Percentiles rank a stretch among this genome's conserved stretches.
These are phyloP conservation scores for Machimus rusticus DNA, from an alignment of 2,888 invertebrate genomes.

Conservation along the genomic window DNA sequence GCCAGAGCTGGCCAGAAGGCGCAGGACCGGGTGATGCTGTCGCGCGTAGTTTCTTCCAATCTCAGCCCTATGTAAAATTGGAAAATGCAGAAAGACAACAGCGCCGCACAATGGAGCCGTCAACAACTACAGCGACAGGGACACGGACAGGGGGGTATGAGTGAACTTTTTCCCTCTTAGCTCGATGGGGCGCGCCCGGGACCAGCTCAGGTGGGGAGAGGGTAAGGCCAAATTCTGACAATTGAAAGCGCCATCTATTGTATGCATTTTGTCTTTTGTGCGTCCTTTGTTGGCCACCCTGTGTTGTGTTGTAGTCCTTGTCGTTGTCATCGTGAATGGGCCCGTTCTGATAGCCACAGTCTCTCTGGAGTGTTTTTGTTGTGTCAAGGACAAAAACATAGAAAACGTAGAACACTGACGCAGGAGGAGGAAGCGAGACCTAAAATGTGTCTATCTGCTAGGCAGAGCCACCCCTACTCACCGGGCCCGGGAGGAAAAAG, in stretches of 20 bases:
- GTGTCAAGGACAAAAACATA: conserved; percentile 30
- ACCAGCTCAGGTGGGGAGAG: too few relatives aligned
- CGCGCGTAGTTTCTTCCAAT: conserved; percentile 30
- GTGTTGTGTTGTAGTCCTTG: conserved; percentile 35
- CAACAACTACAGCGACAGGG: conserved; percentile 16
- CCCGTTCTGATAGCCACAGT: conserved; percentile 25
- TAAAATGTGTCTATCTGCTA: background rate
- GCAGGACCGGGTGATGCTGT: background rate
- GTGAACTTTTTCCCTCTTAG: conserved; percentile 9
- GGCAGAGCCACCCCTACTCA: background rate
- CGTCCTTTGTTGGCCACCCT: conserved; percentile 9
- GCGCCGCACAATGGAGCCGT: background rate
- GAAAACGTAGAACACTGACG: background rate
- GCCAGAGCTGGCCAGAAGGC: background rate
- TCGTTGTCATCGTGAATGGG: conserved; percentile 33
- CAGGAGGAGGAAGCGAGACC: conserved; percentile 16
- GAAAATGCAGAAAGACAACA: conserved; percentile 31
- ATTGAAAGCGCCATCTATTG: conserved; percentile 44
- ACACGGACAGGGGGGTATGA: background rate
- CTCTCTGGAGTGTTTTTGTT: conserved; percentile 27
- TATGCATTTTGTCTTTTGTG: conserved; percentile 36
- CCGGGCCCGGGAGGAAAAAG: background rate
- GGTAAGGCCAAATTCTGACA: conserved; percentile 35
- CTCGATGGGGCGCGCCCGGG: background rate
- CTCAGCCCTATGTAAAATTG: conserved; percentile 14